Evolutionary conservation across 1,140 invertebrate species (phyloP).

Genomic region (Drosophila ohnishii): DNA sequence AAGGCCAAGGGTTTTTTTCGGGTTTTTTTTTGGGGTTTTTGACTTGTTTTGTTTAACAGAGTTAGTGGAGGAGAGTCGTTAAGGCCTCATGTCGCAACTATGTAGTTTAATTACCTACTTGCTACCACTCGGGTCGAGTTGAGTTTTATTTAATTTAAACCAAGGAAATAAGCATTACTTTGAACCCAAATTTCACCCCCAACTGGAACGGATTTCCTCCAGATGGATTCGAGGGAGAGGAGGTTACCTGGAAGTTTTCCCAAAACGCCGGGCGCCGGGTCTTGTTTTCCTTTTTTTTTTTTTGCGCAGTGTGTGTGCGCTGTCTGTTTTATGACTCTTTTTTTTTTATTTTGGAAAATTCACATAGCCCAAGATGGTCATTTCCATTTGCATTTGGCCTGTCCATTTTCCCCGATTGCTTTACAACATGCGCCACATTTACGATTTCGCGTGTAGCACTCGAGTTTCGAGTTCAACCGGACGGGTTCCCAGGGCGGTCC

Average conservation of each 20-base stretch:
- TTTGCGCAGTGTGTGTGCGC: conserved; percentile 6
- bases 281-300: conserved; percentile 6
- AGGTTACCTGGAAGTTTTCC: conserved; percentile 25
- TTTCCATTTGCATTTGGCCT: conserved; percentile 10
- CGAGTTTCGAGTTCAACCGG: conserved; percentile 35
- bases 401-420: conserved; percentile 45
- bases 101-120: conserved; percentile 6
- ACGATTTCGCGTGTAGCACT: conserved; percentile 60
- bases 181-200: background rate
- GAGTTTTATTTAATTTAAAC: background rate
- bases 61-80: background rate
- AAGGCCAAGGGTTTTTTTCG: background rate
- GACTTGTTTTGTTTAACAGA: background rate
- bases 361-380: background rate
- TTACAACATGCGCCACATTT: conserved; percentile 77
- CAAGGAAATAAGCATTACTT: no score
- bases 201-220: conserved; percentile 10
- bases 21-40: background rate
- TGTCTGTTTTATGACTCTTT: conserved; percentile 26
- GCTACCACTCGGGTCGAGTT: background rate
- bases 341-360: conserved; percentile 20
- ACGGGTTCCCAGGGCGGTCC: conserved; percentile 8
- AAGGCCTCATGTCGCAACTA: conserved; percentile 1
- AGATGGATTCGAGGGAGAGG: background rate
- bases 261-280: conserved; percentile 19